Percentiles rank a stretch among this genome's conserved stretches.
These are phyloP conservation scores for pig (Sus scrofa) DNA, from an alignment of 2,113 vertebrate species.

Conservation along the genomic window T2T-Sscrofa CM000814.6:115218001-115218500, in stretches of 20 bases:
- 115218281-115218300: not conserved
- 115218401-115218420: constrained; percentile 32
- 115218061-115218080: not conserved
- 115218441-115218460: constrained; percentile 30
- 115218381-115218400: not conserved
- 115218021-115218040: not conserved
- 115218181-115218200: not conserved
- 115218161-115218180: constrained; percentile 37
- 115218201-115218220: not conserved
- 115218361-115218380: not conserved
- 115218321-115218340: not conserved
- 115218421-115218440: constrained; percentile 48
- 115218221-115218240: not conserved
- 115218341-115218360: not conserved
- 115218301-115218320: not conserved
- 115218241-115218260: not conserved
- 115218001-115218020: not conserved
- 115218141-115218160: not conserved
- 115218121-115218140: not conserved
- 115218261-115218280: not conserved
- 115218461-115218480: constrained; percentile 18
- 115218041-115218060: constrained; percentile 23
- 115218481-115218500: not conserved
- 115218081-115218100: not conserved
- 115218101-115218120: not conserved